Base-by-base conservation (phyloP, 2,113 vertebrate species). In the Nanorana parkeri region DNA sequence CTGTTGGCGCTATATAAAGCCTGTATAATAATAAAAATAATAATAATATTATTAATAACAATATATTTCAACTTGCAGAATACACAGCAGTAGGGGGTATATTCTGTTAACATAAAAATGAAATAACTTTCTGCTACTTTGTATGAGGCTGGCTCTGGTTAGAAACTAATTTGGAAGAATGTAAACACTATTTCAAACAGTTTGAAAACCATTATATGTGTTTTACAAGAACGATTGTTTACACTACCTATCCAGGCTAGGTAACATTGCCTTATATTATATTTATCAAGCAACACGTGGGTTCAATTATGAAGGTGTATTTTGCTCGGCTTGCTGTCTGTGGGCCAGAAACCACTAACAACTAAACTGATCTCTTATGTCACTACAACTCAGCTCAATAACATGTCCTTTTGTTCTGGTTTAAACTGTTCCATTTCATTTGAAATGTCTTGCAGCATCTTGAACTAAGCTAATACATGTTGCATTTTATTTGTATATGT, bases 181-280 rank as follows among this genome's bases (percentile, higher is more conserved):
- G 80, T 81, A 81, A 81, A 81, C 69, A 81, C 28, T 55, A 74
- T 81, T 81, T 81, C 58, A 56, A 56, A 81, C 26, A 52, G 69
- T 56, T 74, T 73, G 69, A 81, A 81, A 56, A 56, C 28, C 36
- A 54, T 81, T 66, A 74, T 23, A 41, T 74, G 16, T 6, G 29
- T 81, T 74, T 74, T 81, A 81, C 69, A 66, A 66, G 68, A 74
- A 51, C 60, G 63, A 74, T 74, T 66, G 69, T 81, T 81, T 81
- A 81, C 80, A 66, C 63, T 66, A 63, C 60, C 68, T 56, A 23
- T 32, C 61, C 26, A 63, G 51, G 52, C 68, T 41, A 24, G 20
- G 61, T 65, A 81, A 73, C 47, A 55, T 81, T 72, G 79, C 73
- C 68, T 55, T 69, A 19, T 32, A 61, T 60, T 23, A 28, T 55